These are phyloP conservation scores for Mythimna loreyi DNA, from an alignment of 2,888 invertebrate genomes.

Conservation along the genomic window DNA sequence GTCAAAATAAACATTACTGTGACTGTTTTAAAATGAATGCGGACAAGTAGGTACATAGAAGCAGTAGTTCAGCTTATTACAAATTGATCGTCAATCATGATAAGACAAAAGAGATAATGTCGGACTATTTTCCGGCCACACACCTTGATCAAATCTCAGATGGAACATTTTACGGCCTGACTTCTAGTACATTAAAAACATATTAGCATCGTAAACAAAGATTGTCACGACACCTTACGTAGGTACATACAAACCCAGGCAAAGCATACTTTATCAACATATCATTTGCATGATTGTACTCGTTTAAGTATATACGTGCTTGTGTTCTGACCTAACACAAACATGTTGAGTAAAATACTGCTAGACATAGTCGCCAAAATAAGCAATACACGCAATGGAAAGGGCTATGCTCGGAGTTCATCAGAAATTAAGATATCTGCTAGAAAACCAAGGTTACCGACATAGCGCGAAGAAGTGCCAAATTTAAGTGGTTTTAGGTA, in stretches of 20 bases:
- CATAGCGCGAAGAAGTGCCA: no score
- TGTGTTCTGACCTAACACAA: not conserved
- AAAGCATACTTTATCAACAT: constrained; percentile 19
- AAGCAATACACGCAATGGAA: no score
- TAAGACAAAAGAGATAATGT: constrained; percentile 50
- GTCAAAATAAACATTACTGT: constrained; percentile 1
- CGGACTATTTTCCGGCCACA: constrained; percentile 42
- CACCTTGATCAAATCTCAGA: constrained; percentile 34
- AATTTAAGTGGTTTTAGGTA: no score
- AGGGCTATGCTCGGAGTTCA: no score
- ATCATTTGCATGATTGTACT: constrained; percentile 15
- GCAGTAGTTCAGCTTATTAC: constrained; percentile 30
- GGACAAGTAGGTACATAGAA: not conserved
- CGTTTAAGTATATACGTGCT: not conserved
- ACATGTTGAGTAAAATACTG: constrained; percentile 6
- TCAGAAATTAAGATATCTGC: no score
- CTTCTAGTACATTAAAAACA: constrained; percentile 26
- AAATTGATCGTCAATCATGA: constrained; percentile 60
- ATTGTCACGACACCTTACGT: constrained; percentile 21
- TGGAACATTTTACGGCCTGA: constrained; percentile 25
- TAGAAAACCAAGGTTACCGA: no score
- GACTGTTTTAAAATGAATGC: not conserved
- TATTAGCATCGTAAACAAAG: constrained; percentile 40
- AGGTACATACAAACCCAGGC: not conserved
- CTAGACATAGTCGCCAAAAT: not conserved